These are phyloP conservation scores for Cervus canadensis DNA, from an alignment of 2,113 vertebrate genomes.

Conservation along the genomic window DNA sequence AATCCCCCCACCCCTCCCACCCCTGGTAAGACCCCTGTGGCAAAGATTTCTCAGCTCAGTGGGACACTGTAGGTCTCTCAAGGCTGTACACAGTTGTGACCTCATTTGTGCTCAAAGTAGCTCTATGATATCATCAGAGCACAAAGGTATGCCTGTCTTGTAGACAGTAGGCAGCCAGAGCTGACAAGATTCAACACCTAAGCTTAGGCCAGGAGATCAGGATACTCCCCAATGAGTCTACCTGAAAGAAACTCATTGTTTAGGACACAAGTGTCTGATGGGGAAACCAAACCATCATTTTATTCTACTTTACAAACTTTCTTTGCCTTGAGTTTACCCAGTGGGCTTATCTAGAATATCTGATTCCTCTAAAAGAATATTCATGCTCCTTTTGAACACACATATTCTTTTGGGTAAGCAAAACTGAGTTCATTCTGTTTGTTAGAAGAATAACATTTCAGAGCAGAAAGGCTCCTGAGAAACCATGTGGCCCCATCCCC, in stretches of 20 bases:
- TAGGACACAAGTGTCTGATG: neutral
- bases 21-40: neutral
- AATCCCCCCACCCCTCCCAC: neutral
- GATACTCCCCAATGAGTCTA: neutral
- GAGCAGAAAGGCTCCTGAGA: neutral
- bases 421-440: neutral
- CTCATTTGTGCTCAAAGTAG: neutral
- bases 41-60: neutral
- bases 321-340: neutral
- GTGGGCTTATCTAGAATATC: neutral
- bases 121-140: neutral
- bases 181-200: neutral
- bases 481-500: neutral
- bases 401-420: neutral
- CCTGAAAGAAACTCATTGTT: neutral
- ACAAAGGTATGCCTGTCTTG: neutral
- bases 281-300: neutral
- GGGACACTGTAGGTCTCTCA: neutral
- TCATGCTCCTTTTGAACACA: neutral
- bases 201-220: neutral
- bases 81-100: neutral
- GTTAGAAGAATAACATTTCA: constrained; percentile 9
- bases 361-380: neutral
- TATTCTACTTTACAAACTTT: neutral
- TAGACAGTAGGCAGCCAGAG: neutral